Evolutionary conservation across 30 jellyfish, hydroid and myxozoan species (phyloP).

Genomic region (Chrysaora quinquecirrha): DNA sequence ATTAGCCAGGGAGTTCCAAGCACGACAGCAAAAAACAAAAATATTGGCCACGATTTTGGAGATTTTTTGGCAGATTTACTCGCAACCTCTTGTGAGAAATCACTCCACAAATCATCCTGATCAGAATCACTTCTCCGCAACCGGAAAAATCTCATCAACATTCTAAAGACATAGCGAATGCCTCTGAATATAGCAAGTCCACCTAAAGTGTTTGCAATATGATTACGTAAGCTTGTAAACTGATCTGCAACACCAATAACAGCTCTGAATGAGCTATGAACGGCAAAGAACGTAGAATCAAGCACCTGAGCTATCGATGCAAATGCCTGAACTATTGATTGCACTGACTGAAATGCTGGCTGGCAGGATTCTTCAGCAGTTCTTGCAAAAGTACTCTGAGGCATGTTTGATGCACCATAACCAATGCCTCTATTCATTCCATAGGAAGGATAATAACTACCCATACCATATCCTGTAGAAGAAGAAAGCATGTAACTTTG

Average conservation of each 20-base stretch:
- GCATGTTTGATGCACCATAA: conserved; percentile 33
- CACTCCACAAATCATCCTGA: conserved; percentile 69
- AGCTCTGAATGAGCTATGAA: conserved; percentile 87
- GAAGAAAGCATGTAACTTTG: neutral
- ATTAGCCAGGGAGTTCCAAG: conserved; percentile 90
- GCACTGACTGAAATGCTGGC: conserved; percentile 83
- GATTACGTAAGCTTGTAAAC: conserved; percentile 48
- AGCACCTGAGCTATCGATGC: conserved; percentile 85
- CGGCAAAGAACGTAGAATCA: conserved; percentile 94
- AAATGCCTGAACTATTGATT: conserved; percentile 88
- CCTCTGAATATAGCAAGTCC: conserved; percentile 56
- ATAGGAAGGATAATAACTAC: conserved; percentile 14
- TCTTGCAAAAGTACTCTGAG: conserved; percentile 50
- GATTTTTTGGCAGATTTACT: conserved; percentile 21
- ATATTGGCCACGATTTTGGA: conserved; percentile 78
- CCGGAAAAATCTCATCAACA: conserved; percentile 52
- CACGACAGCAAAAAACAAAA: conserved; percentile 76
- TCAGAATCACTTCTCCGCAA: conserved; percentile 30
- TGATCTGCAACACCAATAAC: conserved; percentile 93
- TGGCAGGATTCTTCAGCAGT: conserved; percentile 63
- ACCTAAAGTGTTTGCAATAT: conserved; percentile 69
- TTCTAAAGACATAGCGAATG: conserved; percentile 49
- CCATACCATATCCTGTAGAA: conserved; percentile 29
- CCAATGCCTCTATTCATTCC: conserved; percentile 14
- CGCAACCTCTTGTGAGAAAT: conserved; percentile 25